Conservation (phyloP, 2,888 invertebrate species). For the Rhogogaster chlorosoma region DNA sequence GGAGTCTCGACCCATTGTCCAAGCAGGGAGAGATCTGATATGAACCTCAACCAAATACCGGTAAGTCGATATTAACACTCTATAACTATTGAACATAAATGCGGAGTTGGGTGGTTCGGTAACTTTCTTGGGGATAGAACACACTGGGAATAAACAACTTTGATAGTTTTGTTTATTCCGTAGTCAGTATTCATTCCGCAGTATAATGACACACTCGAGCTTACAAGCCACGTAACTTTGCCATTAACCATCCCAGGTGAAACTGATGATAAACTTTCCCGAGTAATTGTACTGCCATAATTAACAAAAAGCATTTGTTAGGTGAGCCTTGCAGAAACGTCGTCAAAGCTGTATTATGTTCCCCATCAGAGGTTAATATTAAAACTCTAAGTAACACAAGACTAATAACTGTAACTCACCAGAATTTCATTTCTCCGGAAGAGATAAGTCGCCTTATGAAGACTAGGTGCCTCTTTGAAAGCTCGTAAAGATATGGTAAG, state of each 20-base stretch:
- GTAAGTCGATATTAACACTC: slow-evolving; percentile 67
- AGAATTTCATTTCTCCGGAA: neutral
- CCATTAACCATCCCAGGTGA: neutral
- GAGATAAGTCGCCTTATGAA: neutral
- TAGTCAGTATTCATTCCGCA: neutral
- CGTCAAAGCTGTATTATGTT: neutral
- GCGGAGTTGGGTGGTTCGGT: no score
- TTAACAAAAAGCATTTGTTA: neutral
- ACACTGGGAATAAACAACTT: no score
- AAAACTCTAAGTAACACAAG: neutral
- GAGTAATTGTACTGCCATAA: neutral
- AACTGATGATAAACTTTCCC: neutral
- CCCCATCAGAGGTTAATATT: neutral
- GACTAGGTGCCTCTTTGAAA: neutral
- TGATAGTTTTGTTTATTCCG: no score
- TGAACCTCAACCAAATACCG: slow-evolving; percentile 77
- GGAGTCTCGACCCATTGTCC: slow-evolving; percentile 68
- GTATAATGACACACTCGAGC: neutral
- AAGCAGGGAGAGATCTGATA: slow-evolving; percentile 75
- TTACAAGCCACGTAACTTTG: neutral
- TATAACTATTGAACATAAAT: neutral
- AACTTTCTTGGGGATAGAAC: no score
- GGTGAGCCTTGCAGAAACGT: neutral
- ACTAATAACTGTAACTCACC: neutral
- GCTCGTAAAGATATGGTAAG: neutral